Evolutionary conservation across 92 coral and sea anemone genomes (phyloP).

Genomic region (Epizoanthus rinbou): DNA sequence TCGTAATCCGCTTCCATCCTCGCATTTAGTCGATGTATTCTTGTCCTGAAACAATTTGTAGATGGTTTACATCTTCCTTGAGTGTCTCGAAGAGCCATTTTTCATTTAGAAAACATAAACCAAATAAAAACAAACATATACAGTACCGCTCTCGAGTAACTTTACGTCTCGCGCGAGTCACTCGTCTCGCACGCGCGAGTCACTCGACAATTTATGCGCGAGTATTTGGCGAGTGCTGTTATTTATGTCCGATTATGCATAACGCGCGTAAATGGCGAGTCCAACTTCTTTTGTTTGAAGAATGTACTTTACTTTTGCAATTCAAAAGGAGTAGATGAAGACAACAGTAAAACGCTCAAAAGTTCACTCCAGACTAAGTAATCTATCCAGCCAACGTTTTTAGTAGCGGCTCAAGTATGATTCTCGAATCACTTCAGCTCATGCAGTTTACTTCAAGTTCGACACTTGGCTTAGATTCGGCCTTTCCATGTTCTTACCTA

Average conservation of each 20-base stretch:
- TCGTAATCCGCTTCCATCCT: slow-evolving; percentile 19
- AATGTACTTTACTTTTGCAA: slow-evolving; percentile 3
- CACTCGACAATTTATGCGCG: neutral
- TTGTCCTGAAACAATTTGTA: slow-evolving; percentile 9
- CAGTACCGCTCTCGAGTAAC: neutral
- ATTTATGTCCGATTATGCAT: neutral
- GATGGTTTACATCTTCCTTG: slow-evolving; percentile 17
- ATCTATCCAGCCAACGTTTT: slow-evolving; percentile 2
- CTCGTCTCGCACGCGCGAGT: neutral
- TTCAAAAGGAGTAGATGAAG: slow-evolving; percentile 3
- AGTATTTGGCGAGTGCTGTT: neutral
- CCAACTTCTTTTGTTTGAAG: neutral
- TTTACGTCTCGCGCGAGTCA: neutral
- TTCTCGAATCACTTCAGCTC: slow-evolving; percentile 6
- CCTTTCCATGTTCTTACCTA: neutral
- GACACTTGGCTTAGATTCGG: slow-evolving; percentile 3
- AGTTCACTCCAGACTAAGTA: slow-evolving; percentile 4
- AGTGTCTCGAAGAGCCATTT: slow-evolving; percentile 18
- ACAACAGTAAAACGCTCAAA: slow-evolving; percentile 5
- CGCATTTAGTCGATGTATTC: slow-evolving; percentile 17
- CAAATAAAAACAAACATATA: slow-evolving; percentile 1
- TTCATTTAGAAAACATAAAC: slow-evolving; percentile 12
- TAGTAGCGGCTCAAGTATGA: slow-evolving; percentile 3
- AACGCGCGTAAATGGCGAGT: neutral
- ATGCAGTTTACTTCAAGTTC: slow-evolving; percentile 8